Conservation (phyloP, 2,113 vertebrate species). For the Anthoscopus minutus region DNA sequence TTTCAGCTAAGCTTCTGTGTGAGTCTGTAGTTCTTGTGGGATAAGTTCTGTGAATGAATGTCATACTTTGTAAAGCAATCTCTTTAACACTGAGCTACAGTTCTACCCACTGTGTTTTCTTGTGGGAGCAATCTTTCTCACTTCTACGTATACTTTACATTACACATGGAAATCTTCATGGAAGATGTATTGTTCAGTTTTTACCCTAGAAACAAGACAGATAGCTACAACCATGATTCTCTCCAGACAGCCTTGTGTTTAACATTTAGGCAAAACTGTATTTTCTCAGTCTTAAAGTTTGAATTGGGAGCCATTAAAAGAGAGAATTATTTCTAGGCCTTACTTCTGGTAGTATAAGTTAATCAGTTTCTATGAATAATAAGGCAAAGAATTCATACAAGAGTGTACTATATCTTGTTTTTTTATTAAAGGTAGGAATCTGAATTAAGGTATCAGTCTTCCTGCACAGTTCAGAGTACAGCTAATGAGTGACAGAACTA, state of each 20-base stretch:
- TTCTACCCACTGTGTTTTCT: not conserved
- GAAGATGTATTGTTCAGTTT: not conserved
- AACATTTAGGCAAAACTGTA: not conserved
- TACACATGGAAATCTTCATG: not conserved
- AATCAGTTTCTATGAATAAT: not conserved
- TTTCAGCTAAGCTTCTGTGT: not conserved
- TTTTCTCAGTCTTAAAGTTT: not conserved
- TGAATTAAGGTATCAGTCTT: not conserved
- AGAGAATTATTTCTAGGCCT: not conserved
- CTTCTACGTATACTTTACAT: not conserved
- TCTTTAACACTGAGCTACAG: not conserved
- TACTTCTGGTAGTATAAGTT: not conserved
- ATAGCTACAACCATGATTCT: not conserved
- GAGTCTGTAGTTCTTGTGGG: not conserved
- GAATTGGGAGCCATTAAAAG: not conserved
- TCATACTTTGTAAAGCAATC: not conserved
- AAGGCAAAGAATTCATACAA: not conserved
- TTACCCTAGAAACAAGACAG: not conserved
- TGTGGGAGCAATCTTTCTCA: constrained; percentile 2
- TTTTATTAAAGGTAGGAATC: not conserved
- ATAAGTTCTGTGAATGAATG: not conserved
- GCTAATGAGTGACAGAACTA: not conserved
- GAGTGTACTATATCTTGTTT: not conserved
- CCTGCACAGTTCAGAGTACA: not conserved
- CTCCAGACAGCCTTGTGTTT: not conserved